Evolutionary conservation across 2,113 vertebrate species (phyloP).

Genomic region (Triplophysa dalaica): DNA sequence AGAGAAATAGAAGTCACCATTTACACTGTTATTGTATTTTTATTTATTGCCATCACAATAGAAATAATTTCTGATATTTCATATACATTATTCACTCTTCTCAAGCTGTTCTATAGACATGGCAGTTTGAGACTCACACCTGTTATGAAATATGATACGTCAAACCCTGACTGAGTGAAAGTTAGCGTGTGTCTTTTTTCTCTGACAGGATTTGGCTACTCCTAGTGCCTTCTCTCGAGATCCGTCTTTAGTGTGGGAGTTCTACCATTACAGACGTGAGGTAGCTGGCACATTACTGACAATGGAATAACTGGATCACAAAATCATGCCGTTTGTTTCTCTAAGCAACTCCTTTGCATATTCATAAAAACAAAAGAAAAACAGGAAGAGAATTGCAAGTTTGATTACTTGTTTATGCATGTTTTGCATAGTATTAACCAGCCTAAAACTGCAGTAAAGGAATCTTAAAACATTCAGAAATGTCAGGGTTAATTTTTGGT

Average conservation of each 20-base stretch:
- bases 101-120: too few species aligned
- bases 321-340: neutral
- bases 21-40: too few species aligned
- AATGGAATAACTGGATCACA: neutral
- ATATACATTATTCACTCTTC: too few species aligned
- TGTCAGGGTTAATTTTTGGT: neutral
- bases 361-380: too few species aligned
- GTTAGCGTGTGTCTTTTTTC: neutral
- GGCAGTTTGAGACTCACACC: too few species aligned
- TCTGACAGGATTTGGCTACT: slow-evolving; percentile 82
- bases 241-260: slow-evolving; percentile 95
- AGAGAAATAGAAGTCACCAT: too few species aligned
- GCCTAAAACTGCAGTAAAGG: neutral
- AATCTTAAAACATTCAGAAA: neutral
- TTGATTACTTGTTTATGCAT: neutral
- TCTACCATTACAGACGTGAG: slow-evolving; percentile 94
- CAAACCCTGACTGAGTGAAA: too few species aligned
- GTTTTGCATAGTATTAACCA: too few species aligned
- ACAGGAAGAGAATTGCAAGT: too few species aligned
- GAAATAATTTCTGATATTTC: too few species aligned
- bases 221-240: slow-evolving; percentile 85
- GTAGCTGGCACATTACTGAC: slow-evolving; percentile 28
- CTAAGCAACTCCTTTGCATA: neutral
- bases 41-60: too few species aligned
- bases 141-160: too few species aligned